These are phyloP conservation scores for Drosophila recens DNA, from an alignment of 2,888 invertebrate genomes.

Conservation along the genomic window DNA sequence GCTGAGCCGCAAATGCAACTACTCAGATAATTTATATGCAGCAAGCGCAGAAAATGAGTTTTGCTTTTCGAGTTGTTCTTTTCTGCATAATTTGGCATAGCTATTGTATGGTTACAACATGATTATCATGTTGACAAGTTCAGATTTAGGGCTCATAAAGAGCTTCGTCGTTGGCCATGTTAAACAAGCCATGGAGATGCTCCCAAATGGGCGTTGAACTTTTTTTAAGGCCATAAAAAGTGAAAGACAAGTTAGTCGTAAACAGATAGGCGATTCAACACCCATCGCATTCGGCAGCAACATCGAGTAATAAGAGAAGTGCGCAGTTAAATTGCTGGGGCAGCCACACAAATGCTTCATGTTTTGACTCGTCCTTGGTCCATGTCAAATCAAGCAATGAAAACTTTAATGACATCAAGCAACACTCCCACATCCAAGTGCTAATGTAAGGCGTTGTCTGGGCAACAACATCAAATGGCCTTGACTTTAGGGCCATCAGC, in stretches of 20 bases:
- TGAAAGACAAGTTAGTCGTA: conserved; percentile 27
- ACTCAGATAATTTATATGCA: conserved; percentile 69
- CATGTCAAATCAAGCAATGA: conserved; percentile 59
- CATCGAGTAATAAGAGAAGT: conserved; percentile 15
- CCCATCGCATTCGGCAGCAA: conserved; percentile 19
- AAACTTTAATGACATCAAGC: conserved; percentile 55
- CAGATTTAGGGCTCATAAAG: conserved; percentile 32
- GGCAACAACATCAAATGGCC: conserved; percentile 30
- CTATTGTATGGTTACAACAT: conserved; percentile 3
- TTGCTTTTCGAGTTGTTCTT: conserved; percentile 13
- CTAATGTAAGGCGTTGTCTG: conserved; percentile 35
- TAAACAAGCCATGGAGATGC: conserved; percentile 45
- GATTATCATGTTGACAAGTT: conserved; percentile 28
- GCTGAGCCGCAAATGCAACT: conserved; percentile 30
- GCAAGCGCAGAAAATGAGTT: conserved; percentile 49
- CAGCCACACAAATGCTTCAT: conserved; percentile 36
- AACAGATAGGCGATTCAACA: conserved; percentile 39
- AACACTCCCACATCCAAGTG: conserved; percentile 12
- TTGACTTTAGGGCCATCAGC: conserved; percentile 32
- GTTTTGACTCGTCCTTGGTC: neutral
- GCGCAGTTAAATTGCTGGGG: conserved; percentile 39
- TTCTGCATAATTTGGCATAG: conserved; percentile 17
- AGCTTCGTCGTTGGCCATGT: conserved; percentile 23
- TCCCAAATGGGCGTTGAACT: conserved; percentile 29
- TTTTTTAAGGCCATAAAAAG: conserved; percentile 55